Conservation (phyloP, 2,113 vertebrate genomes). For the Oxyruncus cristatus region DNA sequence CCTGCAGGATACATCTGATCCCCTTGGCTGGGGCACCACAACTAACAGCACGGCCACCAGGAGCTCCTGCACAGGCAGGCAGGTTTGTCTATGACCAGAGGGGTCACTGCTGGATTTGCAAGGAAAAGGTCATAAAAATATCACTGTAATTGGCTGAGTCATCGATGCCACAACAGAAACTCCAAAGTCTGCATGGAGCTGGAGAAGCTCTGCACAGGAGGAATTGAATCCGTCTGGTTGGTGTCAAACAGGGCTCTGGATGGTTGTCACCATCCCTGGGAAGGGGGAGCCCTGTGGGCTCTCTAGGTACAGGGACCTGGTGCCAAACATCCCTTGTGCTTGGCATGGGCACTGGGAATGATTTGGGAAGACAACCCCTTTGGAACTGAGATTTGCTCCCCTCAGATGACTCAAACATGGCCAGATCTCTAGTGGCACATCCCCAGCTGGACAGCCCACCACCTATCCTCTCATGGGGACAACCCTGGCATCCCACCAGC, state of each 20-base stretch:
- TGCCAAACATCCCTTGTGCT: neutral
- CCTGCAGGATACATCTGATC: neutral
- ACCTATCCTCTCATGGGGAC: neutral
- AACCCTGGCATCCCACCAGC: neutral
- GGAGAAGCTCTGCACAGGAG: neutral
- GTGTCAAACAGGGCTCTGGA: neutral
- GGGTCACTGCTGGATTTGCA: neutral
- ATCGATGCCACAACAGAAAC: neutral
- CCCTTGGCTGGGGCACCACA: neutral
- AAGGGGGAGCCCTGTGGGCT: neutral
- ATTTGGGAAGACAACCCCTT: neutral
- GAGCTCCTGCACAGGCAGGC: neutral
- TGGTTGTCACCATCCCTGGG: neutral
- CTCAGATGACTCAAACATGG: neutral
- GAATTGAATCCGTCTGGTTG: neutral
- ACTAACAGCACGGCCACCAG: neutral
- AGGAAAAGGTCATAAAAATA: constrained; percentile 27
- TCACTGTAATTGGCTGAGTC: neutral
- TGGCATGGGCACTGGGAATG: neutral
- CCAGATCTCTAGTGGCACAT: fast-evolving
- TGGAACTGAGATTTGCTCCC: neutral
- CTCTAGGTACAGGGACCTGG: neutral
- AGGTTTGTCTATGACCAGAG: neutral
- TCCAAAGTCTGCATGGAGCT: neutral
- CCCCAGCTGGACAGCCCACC: neutral